These are phyloP conservation scores for Rhamnusium bicolor DNA, from an alignment of 2,888 invertebrate species.

Conservation along the genomic window DNA sequence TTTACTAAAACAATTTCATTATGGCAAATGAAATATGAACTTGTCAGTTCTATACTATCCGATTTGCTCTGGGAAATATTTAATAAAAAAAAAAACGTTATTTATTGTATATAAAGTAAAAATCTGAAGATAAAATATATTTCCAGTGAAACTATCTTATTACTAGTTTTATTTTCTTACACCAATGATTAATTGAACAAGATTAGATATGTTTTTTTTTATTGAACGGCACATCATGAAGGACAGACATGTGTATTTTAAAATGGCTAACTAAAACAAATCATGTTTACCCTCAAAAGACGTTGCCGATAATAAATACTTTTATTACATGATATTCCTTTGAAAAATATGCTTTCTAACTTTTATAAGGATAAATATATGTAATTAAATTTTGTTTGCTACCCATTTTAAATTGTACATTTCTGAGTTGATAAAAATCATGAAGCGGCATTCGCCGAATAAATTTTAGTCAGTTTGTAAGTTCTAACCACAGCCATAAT, in stretches of 20 bases:
- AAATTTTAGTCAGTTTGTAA: neutral
- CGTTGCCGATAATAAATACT: neutral
- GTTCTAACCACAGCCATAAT: slow-evolving; percentile 11
- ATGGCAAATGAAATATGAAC: neutral
- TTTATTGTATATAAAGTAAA: neutral
- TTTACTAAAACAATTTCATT: neutral
- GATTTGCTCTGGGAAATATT: neutral
- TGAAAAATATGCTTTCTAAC: neutral
- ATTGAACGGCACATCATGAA: too few relatives aligned
- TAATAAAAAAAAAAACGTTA: neutral
- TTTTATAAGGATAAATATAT: neutral
- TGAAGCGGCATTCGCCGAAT: slow-evolving; percentile 2
- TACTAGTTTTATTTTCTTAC: neutral
- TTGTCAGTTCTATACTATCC: neutral
- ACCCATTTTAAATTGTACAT: neutral
- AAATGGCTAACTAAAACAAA: neutral
- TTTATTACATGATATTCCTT: neutral
- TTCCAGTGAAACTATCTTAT: neutral
- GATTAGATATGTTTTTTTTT: neutral
- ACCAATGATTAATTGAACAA: neutral
- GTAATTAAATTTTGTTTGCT: slow-evolving; percentile 6
- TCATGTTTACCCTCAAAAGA: neutral
- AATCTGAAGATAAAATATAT: neutral
- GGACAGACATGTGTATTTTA: neutral
- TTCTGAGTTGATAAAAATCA: slow-evolving; percentile 7